Base-by-base conservation (phyloP, 2,113 vertebrate species). In the Puntigrus tetrazona region DNA sequence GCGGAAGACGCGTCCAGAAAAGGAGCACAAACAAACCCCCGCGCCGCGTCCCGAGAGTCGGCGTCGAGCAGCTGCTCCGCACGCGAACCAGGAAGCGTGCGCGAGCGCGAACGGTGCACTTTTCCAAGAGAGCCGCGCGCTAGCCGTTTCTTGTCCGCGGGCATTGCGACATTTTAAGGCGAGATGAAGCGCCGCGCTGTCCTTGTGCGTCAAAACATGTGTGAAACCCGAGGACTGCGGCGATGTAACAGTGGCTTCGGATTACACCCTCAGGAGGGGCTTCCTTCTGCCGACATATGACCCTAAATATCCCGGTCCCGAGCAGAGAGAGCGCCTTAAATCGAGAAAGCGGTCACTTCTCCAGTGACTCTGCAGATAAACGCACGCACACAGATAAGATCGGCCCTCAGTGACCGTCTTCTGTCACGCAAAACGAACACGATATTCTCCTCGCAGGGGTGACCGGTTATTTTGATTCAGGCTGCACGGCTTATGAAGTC, bases 211-310 rank as follows among this genome's bases (percentile, higher is more conserved):
- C 36, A 79, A 76, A 52, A 34, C 47, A 76, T 29, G 25, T 0
- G 16, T 2, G 43, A 16, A 45, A 27, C 11, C 7, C 27, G 74
- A 52, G 47, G 10, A 34, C 47, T 76, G 18, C 27, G 2, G 20
- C 16, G 75, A 57, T 29, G 61, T 36, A 43, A 61, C 77, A 43
- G 36, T 25, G 59, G 78, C 59, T 63, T 80, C 78, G 67, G 59
- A 31, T 80, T 80, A 80, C 78, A 80, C 27, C 59, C 8, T 22
- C 78, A 80, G 59, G 78, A 63, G 34, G 55, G 34, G 36, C 77
- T 41, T 61, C 52, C 55, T 57, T n/a, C 31, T 41, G n/a, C n/a
- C 55, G 9, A 6, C 11, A 27, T 20, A 18, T 20, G 29, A 20
- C 13, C 6, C 31, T 2, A 69, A 22, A 22, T 22, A 67, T 20